phyloP scores from a whole-genome alignment of 2,888 invertebrate species.

The Horisme vitalbata region DNA sequence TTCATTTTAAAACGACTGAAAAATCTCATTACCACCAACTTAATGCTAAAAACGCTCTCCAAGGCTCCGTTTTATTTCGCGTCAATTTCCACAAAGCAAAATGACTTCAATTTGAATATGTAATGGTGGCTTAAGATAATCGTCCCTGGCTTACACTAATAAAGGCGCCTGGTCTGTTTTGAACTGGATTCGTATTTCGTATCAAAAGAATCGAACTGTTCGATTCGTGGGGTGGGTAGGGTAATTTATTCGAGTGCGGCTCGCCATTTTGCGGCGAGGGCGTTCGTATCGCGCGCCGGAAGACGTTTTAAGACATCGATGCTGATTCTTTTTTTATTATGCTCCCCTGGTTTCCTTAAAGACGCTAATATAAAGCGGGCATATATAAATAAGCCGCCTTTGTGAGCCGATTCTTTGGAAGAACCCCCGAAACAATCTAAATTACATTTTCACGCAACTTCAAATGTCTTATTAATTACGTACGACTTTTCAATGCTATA shows the following conservation, averaged over 20 bases:
- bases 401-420: slow-evolving; percentile 70
- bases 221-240: slow-evolving; percentile 74
- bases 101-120: slow-evolving; percentile 83
- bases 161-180: slow-evolving; percentile 68
- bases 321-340: slow-evolving; percentile 83
- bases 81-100: slow-evolving; percentile 81
- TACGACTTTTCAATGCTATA: slow-evolving; percentile 82
- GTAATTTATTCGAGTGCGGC: slow-evolving; percentile 82
- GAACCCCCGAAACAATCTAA: slow-evolving; percentile 81
- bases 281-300: slow-evolving; percentile 67
- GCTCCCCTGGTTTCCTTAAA: slow-evolving; percentile 78
- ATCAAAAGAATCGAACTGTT: slow-evolving; percentile 81
- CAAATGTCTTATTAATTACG: slow-evolving; percentile 83
- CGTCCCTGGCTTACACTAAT: slow-evolving; percentile 82
- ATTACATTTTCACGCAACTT: slow-evolving; percentile 84
- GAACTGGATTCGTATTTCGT: slow-evolving; percentile 72
- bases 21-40: slow-evolving; percentile 64
- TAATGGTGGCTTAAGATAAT: slow-evolving; percentile 82
- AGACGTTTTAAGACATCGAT: slow-evolving; percentile 81
- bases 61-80: slow-evolving; percentile 80
- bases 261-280: slow-evolving; percentile 80
- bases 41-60: slow-evolving; percentile 61
- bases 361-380: slow-evolving; percentile 82
- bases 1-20: slow-evolving; percentile 37
- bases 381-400: slow-evolving; percentile 80